Conservation (phyloP, 2,888 invertebrate genomes). For the Eucera pruinosa region DNA sequence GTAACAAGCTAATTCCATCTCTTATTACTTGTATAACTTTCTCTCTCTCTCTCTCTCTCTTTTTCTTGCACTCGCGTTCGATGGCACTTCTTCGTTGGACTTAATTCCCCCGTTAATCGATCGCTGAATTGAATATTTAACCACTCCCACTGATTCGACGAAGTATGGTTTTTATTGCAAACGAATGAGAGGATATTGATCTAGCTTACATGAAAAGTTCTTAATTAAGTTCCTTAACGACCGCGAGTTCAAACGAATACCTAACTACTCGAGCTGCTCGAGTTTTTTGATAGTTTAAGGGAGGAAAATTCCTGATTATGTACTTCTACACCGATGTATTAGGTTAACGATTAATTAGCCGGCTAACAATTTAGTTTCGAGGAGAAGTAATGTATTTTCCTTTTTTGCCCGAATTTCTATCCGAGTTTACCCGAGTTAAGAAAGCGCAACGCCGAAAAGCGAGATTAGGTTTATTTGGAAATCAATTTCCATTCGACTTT, state of each 20-base stretch:
- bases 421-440: too few relatives aligned
- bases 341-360: too few relatives aligned
- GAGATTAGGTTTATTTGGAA: neutral
- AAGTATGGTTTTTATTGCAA: neutral
- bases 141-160: neutral
- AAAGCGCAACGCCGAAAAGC: neutral
- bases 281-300: neutral
- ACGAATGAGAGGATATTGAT: neutral
- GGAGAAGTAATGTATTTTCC: too few relatives aligned
- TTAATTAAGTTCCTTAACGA: neutral
- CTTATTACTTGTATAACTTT: too few relatives aligned
- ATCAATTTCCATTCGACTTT: constrained; percentile 29
- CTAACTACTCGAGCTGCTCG: neutral
- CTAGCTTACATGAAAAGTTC: neutral
- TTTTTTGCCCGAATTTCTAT: too few relatives aligned
- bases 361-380: neutral
- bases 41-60: neutral
- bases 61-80: too few relatives aligned
- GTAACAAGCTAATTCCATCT: constrained; percentile 12
- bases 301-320: constrained; percentile 10
- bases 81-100: neutral
- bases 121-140: constrained; percentile 8
- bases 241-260: constrained; percentile 1
- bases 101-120: constrained; percentile 5
- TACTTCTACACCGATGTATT: too few relatives aligned